These are phyloP conservation scores for Macaria liturata DNA, from an alignment of 2,888 invertebrate genomes.

Conservation along the genomic window DNA sequence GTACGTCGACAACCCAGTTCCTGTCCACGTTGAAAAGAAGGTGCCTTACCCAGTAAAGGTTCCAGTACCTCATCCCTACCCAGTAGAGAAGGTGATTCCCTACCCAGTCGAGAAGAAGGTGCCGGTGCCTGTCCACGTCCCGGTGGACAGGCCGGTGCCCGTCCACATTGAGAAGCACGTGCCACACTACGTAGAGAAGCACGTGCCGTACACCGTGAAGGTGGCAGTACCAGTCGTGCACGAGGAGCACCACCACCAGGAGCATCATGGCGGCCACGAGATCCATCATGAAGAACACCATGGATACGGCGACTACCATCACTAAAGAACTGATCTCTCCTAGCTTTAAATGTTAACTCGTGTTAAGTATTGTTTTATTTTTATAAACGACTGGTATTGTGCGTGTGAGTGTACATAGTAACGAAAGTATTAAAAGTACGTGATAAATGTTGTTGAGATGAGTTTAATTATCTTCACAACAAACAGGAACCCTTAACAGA, in stretches of 20 bases:
- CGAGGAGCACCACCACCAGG: slow-evolving; percentile 55
- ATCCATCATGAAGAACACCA: slow-evolving; percentile 43
- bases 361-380: slow-evolving; percentile 67
- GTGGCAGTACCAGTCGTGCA: slow-evolving; percentile 86
- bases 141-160: slow-evolving; percentile 83
- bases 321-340: slow-evolving; percentile 80
- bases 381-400: slow-evolving; percentile 61
- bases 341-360: slow-evolving; percentile 80
- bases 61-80: slow-evolving; percentile 87
- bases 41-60: slow-evolving; percentile 90
- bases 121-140: slow-evolving; percentile 85
- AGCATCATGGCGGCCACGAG: slow-evolving; percentile 45
- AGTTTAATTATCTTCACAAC: slow-evolving; percentile 26
- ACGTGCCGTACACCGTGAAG: slow-evolving; percentile 87
- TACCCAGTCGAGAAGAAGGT: slow-evolving; percentile 86
- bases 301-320: slow-evolving; percentile 52
- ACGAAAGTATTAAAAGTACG: slow-evolving; percentile 75
- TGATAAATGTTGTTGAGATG: slow-evolving; percentile 50
- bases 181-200: slow-evolving; percentile 86
- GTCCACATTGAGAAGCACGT: slow-evolving; percentile 87
- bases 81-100: slow-evolving; percentile 86
- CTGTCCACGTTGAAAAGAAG: slow-evolving; percentile 90
- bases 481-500: no score
- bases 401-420: slow-evolving; percentile 68
- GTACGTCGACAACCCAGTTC: slow-evolving; percentile 86